These are phyloP conservation scores for Myotis pilosus DNA, from an alignment of 2,797 vertebrate genomes.

Conservation along the genomic window DNA sequence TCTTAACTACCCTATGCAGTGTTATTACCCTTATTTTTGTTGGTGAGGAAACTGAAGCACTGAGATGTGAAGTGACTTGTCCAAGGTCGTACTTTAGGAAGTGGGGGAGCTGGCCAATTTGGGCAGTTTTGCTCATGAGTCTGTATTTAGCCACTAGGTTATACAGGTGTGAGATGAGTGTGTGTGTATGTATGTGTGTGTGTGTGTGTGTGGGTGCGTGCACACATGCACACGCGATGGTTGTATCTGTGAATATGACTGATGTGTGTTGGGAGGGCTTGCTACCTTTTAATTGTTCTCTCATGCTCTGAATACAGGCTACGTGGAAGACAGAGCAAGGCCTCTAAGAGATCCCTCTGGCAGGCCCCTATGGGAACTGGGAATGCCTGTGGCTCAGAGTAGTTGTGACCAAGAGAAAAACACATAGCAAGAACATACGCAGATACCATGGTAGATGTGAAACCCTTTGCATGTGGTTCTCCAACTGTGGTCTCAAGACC, in stretches of 20 bases:
- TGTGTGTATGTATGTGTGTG: background rate
- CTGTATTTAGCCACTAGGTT: slow-evolving; percentile 7
- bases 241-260: background rate
- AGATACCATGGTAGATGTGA: background rate
- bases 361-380: background rate
- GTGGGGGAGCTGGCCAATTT: background rate
- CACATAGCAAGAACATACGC: background rate
- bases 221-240: background rate
- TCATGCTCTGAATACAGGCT: background rate
- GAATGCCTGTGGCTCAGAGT: background rate
- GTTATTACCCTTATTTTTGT: background rate
- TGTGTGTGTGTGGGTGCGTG: background rate
- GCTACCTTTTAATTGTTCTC: background rate
- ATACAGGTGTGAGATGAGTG: background rate
- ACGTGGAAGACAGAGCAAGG: background rate
- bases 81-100: background rate
- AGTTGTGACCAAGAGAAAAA: background rate
- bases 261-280: background rate
- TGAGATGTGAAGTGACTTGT: slow-evolving; percentile 1
- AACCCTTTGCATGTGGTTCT: background rate
- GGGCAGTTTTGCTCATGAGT: background rate
- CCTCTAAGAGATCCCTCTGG: background rate
- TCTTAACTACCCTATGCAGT: background rate
- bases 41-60: slow-evolving; percentile 29
- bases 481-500: background rate